phyloP scores from a whole-genome alignment of 2,888 invertebrate species.

The Ennomos erosarius region DNA sequence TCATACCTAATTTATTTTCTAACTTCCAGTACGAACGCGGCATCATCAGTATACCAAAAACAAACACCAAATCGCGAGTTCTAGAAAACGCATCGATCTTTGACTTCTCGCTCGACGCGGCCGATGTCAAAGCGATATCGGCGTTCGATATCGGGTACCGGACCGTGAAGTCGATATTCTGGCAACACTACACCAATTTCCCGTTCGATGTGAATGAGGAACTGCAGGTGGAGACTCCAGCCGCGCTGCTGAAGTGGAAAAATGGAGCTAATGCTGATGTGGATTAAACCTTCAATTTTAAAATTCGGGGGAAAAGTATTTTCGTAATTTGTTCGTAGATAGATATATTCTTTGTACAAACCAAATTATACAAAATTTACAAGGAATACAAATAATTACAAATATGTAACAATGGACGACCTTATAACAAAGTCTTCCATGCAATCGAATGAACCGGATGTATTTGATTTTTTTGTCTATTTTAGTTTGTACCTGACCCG shows the following conservation, averaged over 20 bases:
- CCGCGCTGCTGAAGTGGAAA: slow-evolving; percentile 49
- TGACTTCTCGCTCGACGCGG: slow-evolving; percentile 51
- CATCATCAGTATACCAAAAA: slow-evolving; percentile 62
- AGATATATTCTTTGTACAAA: too few relatives aligned
- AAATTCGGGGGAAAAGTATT: too few relatives aligned
- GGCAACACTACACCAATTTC: slow-evolving; percentile 55
- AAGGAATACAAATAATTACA: too few relatives aligned
- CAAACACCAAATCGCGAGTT: slow-evolving; percentile 55
- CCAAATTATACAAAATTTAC: too few relatives aligned
- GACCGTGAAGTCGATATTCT: slow-evolving; percentile 48
- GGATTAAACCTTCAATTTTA: neutral
- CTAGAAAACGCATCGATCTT: slow-evolving; percentile 66
- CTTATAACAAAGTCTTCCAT: too few relatives aligned
- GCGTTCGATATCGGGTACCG: slow-evolving; percentile 59
- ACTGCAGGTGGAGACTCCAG: slow-evolving; percentile 41
- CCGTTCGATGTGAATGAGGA: slow-evolving; percentile 53
- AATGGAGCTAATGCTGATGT: slow-evolving; percentile 42
- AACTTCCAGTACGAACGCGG: slow-evolving; percentile 62
- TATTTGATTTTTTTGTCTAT: too few relatives aligned
- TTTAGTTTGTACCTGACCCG: too few relatives aligned
- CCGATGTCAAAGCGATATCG: slow-evolving; percentile 38
- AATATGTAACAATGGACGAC: too few relatives aligned
- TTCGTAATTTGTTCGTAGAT: too few relatives aligned
- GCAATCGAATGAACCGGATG: too few relatives aligned
- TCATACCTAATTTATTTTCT: too few relatives aligned